These are phyloP conservation scores for Scyliorhinus canicula DNA, from an alignment of 2,797 vertebrate genomes.

Conservation along the genomic window DNA sequence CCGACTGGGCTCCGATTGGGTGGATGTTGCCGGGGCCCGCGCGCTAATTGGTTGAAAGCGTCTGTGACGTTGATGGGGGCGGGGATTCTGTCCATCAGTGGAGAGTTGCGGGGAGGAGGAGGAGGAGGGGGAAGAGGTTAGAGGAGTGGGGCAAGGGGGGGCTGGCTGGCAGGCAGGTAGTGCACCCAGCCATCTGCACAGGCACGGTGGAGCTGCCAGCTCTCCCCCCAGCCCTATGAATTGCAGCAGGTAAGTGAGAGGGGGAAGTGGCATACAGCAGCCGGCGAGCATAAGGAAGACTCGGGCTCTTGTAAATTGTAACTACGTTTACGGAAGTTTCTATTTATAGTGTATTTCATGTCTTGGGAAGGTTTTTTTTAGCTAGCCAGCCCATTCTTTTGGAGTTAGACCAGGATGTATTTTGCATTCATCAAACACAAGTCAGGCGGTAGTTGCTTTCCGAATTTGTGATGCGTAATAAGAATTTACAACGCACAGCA, in stretches of 20 bases:
- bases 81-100: neutral
- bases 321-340: neutral
- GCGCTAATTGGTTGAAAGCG: neutral
- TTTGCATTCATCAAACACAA: too few species aligned
- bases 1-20: neutral
- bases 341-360: neutral
- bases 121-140: neutral
- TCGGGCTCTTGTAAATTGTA: neutral
- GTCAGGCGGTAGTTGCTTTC: neutral
- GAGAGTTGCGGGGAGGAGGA: neutral
- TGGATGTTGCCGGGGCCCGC: neutral
- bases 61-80: neutral
- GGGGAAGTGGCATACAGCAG: neutral
- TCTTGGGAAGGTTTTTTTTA: too few species aligned
- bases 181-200: neutral
- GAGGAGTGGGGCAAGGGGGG: neutral
- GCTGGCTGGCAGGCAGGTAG: neutral
- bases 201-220: neutral
- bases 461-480: neutral
- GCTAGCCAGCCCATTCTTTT: too few species aligned
- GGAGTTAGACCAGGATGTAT: neutral
- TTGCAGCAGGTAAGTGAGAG: slow-evolving; percentile 11
- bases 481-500: neutral
- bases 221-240: neutral
- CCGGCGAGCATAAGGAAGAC: neutral